Conservation (phyloP, 2,113 vertebrate species). For the Bettongia penicillata region DNA sequence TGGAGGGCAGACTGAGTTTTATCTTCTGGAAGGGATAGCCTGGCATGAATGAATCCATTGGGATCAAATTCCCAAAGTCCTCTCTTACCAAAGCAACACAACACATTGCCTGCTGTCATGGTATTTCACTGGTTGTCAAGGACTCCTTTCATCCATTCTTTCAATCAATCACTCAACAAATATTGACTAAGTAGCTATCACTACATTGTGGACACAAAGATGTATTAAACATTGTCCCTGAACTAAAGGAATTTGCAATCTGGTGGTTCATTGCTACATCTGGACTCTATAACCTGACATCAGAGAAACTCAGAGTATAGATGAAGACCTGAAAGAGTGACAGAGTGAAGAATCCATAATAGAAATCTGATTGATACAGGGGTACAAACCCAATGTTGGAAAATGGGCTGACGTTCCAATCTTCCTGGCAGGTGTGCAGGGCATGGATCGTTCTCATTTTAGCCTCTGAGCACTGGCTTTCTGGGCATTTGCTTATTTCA, state of each 20-base stretch:
- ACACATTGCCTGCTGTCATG: neutral
- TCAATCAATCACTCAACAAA: slow-evolving; percentile 44
- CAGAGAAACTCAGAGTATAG: neutral
- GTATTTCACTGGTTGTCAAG: neutral
- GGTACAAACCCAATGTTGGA: neutral
- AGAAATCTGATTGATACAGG: neutral
- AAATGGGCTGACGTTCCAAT: neutral
- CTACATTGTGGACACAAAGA: slow-evolving; percentile 37
- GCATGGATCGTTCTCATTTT: neutral
- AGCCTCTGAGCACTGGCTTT: slow-evolving; percentile 14
- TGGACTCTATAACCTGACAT: neutral
- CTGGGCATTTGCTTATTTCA: neutral
- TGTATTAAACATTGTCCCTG: slow-evolving; percentile 9
- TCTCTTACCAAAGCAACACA: slow-evolving; percentile 13
- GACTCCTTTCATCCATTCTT: slow-evolving; percentile 6
- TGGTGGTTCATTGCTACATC: slow-evolving; percentile 17
- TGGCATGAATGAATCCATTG: slow-evolving; percentile 32
- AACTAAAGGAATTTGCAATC: slow-evolving; percentile 32
- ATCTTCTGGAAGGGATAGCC: slow-evolving; percentile 11
- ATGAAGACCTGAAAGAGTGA: neutral
- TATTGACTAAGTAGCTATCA: slow-evolving; percentile 15
- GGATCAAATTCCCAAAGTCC: slow-evolving; percentile 1
- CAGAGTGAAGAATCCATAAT: neutral
- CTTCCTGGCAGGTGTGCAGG: neutral
- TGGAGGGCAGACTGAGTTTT: neutral